A percentile compares a stretch with the other conserved stretches of the same genome.
phyloP scores from a whole-genome alignment of 2,888 invertebrate genomes.

The Enchytraeus crypticus region DNA sequence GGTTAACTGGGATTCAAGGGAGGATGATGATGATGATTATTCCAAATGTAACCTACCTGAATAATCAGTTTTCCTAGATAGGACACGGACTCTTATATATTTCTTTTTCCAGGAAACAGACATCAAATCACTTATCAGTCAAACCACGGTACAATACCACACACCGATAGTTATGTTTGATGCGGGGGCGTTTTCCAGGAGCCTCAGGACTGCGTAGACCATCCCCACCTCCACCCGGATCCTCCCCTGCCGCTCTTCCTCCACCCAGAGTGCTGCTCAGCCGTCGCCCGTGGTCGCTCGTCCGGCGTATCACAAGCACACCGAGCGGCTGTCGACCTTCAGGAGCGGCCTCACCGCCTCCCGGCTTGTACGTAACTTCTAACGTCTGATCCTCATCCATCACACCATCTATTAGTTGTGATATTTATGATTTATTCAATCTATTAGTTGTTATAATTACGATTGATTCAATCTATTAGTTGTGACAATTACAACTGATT shows the following conservation, averaged over 20 bases:
- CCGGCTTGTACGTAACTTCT: no score
- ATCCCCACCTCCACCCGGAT: not conserved
- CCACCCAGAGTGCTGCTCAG: not conserved
- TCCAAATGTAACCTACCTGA: no score
- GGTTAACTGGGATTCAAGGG: no score
- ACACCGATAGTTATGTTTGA: constrained; percentile 41
- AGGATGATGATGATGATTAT: no score
- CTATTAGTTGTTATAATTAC: not conserved
- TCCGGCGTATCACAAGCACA: not conserved
- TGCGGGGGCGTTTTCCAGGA: constrained; percentile 36
- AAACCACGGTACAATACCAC: no score
- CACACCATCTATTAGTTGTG: not conserved
- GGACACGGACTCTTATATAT: no score
- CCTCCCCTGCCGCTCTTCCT: not conserved
- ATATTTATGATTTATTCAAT: not conserved
- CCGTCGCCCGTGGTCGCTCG: not conserved
- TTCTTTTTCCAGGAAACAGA: no score
- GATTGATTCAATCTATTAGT: constrained; percentile 5
- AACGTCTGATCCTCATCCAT: no score
- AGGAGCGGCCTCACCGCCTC: no score
- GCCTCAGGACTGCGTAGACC: constrained; percentile 33
- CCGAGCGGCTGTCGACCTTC: not conserved
- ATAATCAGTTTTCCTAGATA: no score
- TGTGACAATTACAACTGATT: no score
- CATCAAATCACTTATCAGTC: no score